Evolutionary conservation across 2,797 vertebrate genomes (phyloP), one percentile per base, ranked within the genome.

Genomic region (Oophaga sylvatica): DNA sequence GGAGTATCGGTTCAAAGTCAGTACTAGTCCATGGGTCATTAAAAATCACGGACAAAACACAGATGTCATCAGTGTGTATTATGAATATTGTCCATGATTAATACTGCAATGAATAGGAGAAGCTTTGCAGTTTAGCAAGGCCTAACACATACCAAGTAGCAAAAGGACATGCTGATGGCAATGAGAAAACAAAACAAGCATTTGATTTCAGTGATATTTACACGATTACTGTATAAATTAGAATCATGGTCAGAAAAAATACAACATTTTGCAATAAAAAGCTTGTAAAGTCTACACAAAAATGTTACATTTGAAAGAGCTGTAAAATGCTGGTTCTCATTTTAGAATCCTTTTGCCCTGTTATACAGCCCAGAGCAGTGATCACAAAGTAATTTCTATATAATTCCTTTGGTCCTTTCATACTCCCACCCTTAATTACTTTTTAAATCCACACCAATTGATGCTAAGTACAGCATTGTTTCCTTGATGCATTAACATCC

Each of bases 401-500:
- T 87, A 87, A 76, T 75, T 35, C 70, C 80, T 63, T 45, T 57
- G 29, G 60, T 76, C 22, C 78, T 77, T 87, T 87, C 35, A 76
- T 83, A 87, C 35, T 65, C 63, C 60, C 71, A 87, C 10, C 29
- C 68, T 81, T 87, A 82, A 87, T 87, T 81, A 81, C 81, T 59
- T 71, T 62, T 62, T 71, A 67, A 88, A 90, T 59, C 26, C 86
- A 73, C 83, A 77, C 67, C 83, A 59, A 48, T 87, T 60, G 20
- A 19, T 84, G 31, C 84, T 73, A 82, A 89, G 59, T 85, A 80
- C 89, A 81, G 80, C 90, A 73, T 35, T 19, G 26, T 10, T 35
- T 87, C 80, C 84, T 79, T 71, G 65, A 35, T 85, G 53, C 60
- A 89, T 10, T 7, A 90, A 84, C 75, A 89, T 87, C 17, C 12